phyloP scores from a whole-genome alignment of 2,797 vertebrate genomes.

The Corythornis leucogaster region DNA sequence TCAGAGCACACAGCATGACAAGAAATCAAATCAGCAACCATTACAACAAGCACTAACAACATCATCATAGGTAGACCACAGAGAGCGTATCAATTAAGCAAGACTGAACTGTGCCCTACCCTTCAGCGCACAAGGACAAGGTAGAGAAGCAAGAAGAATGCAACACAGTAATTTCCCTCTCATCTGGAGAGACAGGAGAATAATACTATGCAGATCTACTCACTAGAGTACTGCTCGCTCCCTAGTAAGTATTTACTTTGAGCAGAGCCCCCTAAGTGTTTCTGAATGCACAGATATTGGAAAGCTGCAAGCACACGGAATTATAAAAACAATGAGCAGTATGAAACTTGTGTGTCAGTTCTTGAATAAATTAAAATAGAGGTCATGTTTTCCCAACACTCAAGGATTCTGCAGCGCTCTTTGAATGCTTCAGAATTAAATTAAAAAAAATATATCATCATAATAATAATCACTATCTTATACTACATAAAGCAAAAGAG shows the following conservation, averaged over 20 bases:
- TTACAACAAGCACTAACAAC: background rate
- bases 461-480: background rate
- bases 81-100: background rate
- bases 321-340: background rate
- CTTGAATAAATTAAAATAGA: background rate
- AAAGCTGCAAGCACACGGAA: background rate
- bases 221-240: background rate
- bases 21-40: background rate
- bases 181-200: background rate
- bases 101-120: background rate
- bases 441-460: background rate
- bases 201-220: background rate
- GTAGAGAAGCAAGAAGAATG: background rate
- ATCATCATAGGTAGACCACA: background rate
- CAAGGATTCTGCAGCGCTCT: background rate
- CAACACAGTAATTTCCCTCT: background rate
- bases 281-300: background rate
- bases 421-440: background rate
- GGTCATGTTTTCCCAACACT: background rate
- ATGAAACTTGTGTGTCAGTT: background rate
- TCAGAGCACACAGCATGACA: background rate
- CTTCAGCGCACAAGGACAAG: background rate
- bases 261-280: background rate
- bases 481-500: background rate
- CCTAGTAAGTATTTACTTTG: background rate